Evolutionary conservation across 2,888 invertebrate genomes (phyloP), one percentile per base, ranked within the genome.

Genomic region (Dichetophora obliterata): DNA sequence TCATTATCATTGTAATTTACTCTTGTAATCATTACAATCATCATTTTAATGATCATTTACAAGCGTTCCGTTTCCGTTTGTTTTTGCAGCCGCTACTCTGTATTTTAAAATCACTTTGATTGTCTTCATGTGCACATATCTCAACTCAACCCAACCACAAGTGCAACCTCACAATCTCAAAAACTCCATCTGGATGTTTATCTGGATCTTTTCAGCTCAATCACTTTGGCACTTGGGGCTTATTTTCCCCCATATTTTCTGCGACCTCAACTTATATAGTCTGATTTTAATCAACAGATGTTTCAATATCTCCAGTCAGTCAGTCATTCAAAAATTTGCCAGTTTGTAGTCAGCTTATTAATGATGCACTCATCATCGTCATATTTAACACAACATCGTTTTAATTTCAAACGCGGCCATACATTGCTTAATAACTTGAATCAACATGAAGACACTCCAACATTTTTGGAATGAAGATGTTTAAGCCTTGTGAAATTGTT

Each of bases 201-300:
- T 27, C 59, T 19, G 24, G 27, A 59, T 59, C 59, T 24, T 59
- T 59, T 22, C 31, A 34, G 31, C 63, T 31, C 63, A 63, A 27
- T 63, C 63, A 63, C 63, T 63, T 63, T 34, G 19, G 59, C 59
- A 61, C 59, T 63, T 16, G 63, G 31, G 63, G 63, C 63, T 63
- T n/a, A 11, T 27, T 63, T 34, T 34, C 11, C 31, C 63, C 14
- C 63, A 43, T 43, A 43, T 43, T 43, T 43, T 43, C 54, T 52
- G 52, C 31, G 70, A 57, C 43, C 57, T 11, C 22, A 8, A 24
- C 70, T 54, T 11, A 14, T 37, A 71, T 22, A 37, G 37, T 34
- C 70, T 54, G 57, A 71, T 71, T 71, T 34, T 71, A 11, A 43
- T 43, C 57, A 73, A 61, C 73, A 73, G 73, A 73, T 73, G 73